Conservation (phyloP, 2,888 invertebrate genomes). For the Diarsia rubi region DNA sequence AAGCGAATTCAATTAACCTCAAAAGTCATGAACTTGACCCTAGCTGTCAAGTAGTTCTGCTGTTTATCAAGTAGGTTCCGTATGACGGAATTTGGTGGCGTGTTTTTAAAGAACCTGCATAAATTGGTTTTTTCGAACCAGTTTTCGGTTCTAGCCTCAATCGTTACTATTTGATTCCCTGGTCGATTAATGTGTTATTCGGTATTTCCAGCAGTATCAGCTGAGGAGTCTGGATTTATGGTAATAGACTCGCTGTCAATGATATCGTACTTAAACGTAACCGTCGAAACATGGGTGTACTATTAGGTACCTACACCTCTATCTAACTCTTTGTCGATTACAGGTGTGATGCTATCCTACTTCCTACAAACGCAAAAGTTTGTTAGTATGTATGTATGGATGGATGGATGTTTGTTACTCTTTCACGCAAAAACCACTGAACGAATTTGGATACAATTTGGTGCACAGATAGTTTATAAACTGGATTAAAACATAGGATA, state of each 20-base stretch:
- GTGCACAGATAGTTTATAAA: too few species aligned
- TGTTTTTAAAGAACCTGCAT: neutral
- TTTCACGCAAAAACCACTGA: too few species aligned
- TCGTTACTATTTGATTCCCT: neutral
- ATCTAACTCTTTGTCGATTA: neutral
- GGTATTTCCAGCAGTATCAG: neutral
- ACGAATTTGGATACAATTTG: too few species aligned
- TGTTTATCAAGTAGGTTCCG: conserved; percentile 44
- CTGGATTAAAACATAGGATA: too few species aligned
- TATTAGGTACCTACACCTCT: neutral
- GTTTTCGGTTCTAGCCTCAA: neutral
- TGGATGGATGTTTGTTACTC: too few species aligned
- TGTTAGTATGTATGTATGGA: too few species aligned
- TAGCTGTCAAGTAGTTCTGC: conserved; percentile 1
- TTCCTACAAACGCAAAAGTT: too few species aligned
- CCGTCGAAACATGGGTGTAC: neutral
- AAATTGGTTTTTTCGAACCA: neutral
- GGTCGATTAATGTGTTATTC: neutral
- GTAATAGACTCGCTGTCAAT: neutral
- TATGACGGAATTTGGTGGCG: conserved; percentile 33
- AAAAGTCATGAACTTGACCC: conserved; percentile 59
- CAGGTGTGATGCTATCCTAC: neutral
- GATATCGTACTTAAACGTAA: neutral
- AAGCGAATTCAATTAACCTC: conserved; percentile 52
- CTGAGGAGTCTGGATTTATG: neutral